Conservation (phyloP, 2,888 invertebrate species). For the Zygothrica quintamaculata region DNA sequence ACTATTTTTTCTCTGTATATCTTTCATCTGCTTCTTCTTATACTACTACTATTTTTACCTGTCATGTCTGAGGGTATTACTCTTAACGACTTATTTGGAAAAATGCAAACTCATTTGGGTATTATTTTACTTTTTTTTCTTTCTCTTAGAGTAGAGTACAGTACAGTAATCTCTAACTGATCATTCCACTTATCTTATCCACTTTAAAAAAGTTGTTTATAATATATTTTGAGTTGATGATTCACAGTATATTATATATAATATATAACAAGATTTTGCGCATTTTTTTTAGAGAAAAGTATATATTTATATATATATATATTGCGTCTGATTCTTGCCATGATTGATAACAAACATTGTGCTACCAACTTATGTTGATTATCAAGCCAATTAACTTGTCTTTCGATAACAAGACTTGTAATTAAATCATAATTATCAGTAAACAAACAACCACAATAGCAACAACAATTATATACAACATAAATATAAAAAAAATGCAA, state of each 20-base stretch:
- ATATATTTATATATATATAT: no score
- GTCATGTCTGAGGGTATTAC: conserved; percentile 9
- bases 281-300: no score
- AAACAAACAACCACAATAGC: conserved; percentile 16
- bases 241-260: no score
- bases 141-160: not conserved
- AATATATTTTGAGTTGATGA: no score
- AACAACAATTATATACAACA: no score
- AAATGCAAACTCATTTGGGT: conserved; percentile 33
- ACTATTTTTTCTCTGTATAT: conserved; percentile 15
- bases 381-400: not conserved
- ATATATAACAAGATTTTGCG: no score
- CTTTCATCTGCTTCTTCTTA: no score
- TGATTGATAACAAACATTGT: not conserved
- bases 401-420: conserved; percentile 45
- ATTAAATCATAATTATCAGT: conserved; percentile 64
- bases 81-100: conserved; percentile 32
- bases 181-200: no score
- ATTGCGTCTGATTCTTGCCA: not conserved
- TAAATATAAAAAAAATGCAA: no score
- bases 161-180: no score
- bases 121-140: conserved; percentile 9
- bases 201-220: no score
- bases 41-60: no score
- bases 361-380: not conserved